phyloP scores from a whole-genome alignment of 2,888 invertebrate species.

The Dasysyrphus tricinctus region DNA sequence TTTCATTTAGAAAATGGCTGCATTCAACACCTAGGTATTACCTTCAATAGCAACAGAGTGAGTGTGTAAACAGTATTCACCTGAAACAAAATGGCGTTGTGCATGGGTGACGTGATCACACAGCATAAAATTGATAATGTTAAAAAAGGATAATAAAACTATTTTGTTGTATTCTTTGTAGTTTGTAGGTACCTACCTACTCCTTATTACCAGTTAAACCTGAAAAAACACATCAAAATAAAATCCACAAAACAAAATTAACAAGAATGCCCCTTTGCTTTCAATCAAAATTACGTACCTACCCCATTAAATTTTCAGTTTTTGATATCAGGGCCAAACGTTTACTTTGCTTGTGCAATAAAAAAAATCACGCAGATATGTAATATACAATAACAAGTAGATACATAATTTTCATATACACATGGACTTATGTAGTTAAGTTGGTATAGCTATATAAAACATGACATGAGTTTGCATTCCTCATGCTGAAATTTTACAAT shows the following conservation, averaged over 20 bases:
- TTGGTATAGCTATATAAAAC: not conserved
- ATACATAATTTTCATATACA: not conserved
- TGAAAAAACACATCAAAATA: not conserved
- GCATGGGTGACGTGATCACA: not conserved
- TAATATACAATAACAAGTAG: not conserved
- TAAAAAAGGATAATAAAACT: not conserved
- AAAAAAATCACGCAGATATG: constrained; percentile 2
- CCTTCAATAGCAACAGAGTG: not conserved
- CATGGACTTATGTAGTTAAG: too few relatives aligned
- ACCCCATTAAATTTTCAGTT: constrained; percentile 74
- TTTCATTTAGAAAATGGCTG: not conserved
- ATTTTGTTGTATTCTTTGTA: not conserved
- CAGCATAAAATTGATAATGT: not conserved
- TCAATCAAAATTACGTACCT: constrained; percentile 53
- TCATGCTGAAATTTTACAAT: constrained; percentile 39
- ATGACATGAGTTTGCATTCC: constrained; percentile 35
- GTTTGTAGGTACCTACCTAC: not conserved
- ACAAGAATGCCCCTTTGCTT: constrained; percentile 38
- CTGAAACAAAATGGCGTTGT: constrained; percentile 60
- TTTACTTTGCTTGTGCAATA: not conserved
- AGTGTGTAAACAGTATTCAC: constrained; percentile 22
- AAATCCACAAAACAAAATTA: constrained; percentile 41
- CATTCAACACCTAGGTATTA: not conserved
- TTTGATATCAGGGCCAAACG: constrained; percentile 68
- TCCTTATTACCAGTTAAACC: too few relatives aligned